These are phyloP conservation scores for human DNA, from an alignment of 2,113 vertebrate genomes.

Conservation along the genomic window DNA sequence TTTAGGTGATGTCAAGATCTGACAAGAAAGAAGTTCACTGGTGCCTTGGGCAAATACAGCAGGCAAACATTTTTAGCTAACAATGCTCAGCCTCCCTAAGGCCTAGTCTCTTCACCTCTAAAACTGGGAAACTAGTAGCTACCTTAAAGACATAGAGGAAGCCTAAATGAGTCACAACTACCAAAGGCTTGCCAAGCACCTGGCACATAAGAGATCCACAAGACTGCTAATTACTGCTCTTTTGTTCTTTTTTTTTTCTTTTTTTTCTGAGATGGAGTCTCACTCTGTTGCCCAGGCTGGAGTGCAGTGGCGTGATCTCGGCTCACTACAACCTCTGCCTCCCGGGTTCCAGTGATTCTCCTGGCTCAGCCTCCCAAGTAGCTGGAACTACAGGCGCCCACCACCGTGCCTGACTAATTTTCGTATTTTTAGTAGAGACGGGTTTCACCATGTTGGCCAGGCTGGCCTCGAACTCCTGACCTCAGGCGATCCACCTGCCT, in stretches of 20 bases:
- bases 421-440: too few relatives aligned
- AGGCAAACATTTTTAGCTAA: not conserved
- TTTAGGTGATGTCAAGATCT: not conserved
- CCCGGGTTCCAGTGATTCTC: too few relatives aligned
- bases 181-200: not conserved
- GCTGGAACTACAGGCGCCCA: too few relatives aligned
- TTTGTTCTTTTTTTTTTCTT: not conserved
- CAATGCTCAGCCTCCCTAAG: not conserved
- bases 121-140: not conserved
- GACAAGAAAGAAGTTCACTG: not conserved
- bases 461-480: too few relatives aligned
- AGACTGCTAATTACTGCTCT: not conserved
- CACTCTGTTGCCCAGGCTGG: too few relatives aligned
- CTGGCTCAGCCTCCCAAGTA: too few relatives aligned
- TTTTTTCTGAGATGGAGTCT: too few relatives aligned
- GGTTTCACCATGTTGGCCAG: too few relatives aligned
- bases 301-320: too few relatives aligned
- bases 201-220: not conserved
- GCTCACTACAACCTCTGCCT: too few relatives aligned
- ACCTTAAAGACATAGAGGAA: not conserved
- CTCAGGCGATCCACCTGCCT: too few relatives aligned
- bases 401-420: too few relatives aligned
- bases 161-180: not conserved
- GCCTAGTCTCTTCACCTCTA: not conserved
- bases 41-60: not conserved